Percentiles rank a stretch among this genome's conserved stretches.
phyloP scores from a whole-genome alignment of 1,140 invertebrate genomes.

The Lucilia cuprina region DNA sequence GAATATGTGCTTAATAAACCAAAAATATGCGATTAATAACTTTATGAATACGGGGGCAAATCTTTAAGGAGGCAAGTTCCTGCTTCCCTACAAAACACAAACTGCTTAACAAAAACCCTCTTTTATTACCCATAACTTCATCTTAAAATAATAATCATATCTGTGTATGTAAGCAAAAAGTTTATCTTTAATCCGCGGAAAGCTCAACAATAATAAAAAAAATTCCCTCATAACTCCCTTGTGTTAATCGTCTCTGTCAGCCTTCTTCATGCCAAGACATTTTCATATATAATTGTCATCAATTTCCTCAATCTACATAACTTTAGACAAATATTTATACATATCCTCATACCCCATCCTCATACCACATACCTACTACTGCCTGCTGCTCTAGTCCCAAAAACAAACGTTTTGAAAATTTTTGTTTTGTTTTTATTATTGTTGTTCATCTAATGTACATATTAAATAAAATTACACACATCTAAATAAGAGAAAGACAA shows the following conservation, averaged over 20 bases:
- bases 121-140: too few species aligned
- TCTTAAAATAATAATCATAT: too few species aligned
- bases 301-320: not conserved
- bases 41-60: too few species aligned
- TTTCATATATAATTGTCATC: slow-evolving; percentile 1
- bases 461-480: not conserved
- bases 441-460: not conserved
- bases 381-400: not conserved
- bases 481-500: not conserved
- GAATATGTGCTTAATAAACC: too few species aligned
- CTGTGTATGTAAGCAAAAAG: not conserved
- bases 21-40: too few species aligned
- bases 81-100: too few species aligned
- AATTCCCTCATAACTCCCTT: not conserved
- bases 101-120: too few species aligned
- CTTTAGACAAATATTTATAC: not conserved
- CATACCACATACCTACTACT: not conserved
- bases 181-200: not conserved
- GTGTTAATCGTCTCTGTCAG: not conserved
- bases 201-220: not conserved
- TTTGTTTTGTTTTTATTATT: not conserved
- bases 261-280: not conserved
- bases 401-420: not conserved
- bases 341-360: not conserved
- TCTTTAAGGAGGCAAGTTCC: too few species aligned